Evolutionary conservation across 2,797 vertebrate genomes (phyloP).

Genomic region (Myripristis jacobus): DNA sequence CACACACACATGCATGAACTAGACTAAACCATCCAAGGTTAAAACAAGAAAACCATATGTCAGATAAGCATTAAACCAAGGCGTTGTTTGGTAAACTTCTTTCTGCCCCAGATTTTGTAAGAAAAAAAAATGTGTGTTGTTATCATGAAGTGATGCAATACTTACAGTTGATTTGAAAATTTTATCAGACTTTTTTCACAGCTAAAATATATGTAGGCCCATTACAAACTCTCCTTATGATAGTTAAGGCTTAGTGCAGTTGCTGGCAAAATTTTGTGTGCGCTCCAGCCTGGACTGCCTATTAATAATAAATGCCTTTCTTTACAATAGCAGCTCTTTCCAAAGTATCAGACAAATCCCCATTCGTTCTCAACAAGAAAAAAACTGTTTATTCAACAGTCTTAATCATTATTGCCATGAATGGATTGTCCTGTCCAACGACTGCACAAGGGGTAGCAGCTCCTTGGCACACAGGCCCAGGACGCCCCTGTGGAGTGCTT

Average conservation of each 20-base stretch:
- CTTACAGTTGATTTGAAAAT: no score
- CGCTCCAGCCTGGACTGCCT: conserved; percentile 1
- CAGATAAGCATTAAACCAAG: conserved; percentile 43
- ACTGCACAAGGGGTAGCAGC: conserved; percentile 32
- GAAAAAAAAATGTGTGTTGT: no score
- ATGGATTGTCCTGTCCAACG: conserved; percentile 54
- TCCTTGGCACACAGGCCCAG: conserved; percentile 44
- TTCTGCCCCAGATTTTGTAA: not conserved
- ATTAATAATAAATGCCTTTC: conserved; percentile 28
- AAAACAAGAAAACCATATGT: conserved; percentile 47
- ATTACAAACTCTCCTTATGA: not conserved
- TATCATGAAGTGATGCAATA: no score
- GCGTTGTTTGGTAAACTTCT: conserved; percentile 16
- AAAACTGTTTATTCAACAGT: conserved; percentile 29
- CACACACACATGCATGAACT: conserved; percentile 10
- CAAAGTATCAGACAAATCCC: conserved; percentile 31
- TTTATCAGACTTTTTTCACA: no score
- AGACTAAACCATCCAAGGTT: not conserved
- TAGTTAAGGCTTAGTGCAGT: conserved; percentile 16
- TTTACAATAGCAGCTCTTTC: conserved; percentile 21
- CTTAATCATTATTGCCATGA: conserved; percentile 53
- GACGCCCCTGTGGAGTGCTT: conserved; percentile 32
- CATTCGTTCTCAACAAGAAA: conserved; percentile 45
- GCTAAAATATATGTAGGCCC: not conserved
- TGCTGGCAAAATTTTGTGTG: not conserved